phyloP scores from a whole-genome alignment of 2,888 invertebrate genomes.

The Tenodera sinensis region DNA sequence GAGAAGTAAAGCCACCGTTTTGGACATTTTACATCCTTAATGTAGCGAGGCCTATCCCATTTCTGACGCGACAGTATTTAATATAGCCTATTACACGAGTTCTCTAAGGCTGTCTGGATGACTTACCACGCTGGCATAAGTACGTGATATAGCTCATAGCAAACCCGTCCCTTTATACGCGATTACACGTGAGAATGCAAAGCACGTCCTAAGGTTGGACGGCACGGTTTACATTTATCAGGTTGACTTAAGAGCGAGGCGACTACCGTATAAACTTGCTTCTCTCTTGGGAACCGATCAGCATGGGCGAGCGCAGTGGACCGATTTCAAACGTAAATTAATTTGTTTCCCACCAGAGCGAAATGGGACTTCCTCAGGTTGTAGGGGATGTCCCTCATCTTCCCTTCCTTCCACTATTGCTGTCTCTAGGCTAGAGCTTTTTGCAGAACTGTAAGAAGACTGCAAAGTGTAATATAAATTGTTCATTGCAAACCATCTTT shows the following conservation, averaged over 20 bases:
- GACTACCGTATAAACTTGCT: neutral
- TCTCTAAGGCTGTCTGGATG: too few species aligned
- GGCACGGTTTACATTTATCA: neutral
- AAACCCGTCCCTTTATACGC: neutral
- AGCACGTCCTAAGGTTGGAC: neutral
- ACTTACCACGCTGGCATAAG: neutral
- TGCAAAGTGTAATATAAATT: too few species aligned
- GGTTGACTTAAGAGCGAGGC: neutral
- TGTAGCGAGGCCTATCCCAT: too few species aligned
- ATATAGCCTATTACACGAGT: too few species aligned
- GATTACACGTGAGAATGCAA: neutral
- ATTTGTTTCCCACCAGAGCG: neutral
- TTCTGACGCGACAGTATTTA: too few species aligned
- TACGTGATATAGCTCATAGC: neutral
- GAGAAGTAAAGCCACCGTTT: too few species aligned
- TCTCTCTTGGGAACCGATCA: neutral
- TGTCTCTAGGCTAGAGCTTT: too few species aligned
- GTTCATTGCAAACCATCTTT: too few species aligned
- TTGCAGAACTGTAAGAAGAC: neutral
- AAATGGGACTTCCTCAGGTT: neutral
- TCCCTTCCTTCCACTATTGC: neutral
- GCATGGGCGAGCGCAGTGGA: neutral
- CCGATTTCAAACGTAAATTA: neutral
- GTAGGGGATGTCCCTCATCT: neutral
- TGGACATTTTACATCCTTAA: too few species aligned